Base-by-base conservation (phyloP, 2,888 invertebrate species). In the Drosophila atripex region DNA sequence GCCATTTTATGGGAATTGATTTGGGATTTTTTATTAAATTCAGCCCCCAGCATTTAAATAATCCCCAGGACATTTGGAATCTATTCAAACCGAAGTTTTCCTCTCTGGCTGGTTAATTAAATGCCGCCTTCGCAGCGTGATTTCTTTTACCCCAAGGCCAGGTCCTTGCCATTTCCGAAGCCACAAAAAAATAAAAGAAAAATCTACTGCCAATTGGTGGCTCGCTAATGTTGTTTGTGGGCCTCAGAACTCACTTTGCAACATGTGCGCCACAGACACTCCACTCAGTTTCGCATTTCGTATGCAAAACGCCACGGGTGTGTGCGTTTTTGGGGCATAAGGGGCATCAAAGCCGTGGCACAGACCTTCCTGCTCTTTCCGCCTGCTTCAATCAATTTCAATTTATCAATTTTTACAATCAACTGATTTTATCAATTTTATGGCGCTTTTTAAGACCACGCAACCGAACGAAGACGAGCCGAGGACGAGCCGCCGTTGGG, bases 351-450 rank as follows among this genome's bases (percentile, higher is more conserved):
- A 41, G 39, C 32, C 52, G 14, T 49, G 41, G 38, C 55, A 28
- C 45, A 41, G 35, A 32, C 30, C 45, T 47, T 57, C 18, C 41
- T 35, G 28, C 35, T 18, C 47, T 16, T 39, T 47, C 50, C 32
- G 55, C 18, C 70, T 79, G 83, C 79, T 77, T 85, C 86, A 84
- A 87, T 84, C 84, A 84, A 84, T 84, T 84, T 84, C 84, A 84
- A 84, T 84, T 84, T 84, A 84, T 84, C 84, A 84, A 84, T 87
- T 84, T 85, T 85, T 87, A 87, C 84, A 84, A 84, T 84, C 84
- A 84, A 82, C 84, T 84, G 84, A 84, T 84, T 84, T 84, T 79
- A 84, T 87, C 88, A 84, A 82, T 87, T 84, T 84, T 77, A 87
- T 87, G 77, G 84, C 77, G 87, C 86, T 76, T 87, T 85, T 87